phyloP scores from a whole-genome alignment of 92 coral and sea anemone genomes.

The Meandrina meandrites region DNA sequence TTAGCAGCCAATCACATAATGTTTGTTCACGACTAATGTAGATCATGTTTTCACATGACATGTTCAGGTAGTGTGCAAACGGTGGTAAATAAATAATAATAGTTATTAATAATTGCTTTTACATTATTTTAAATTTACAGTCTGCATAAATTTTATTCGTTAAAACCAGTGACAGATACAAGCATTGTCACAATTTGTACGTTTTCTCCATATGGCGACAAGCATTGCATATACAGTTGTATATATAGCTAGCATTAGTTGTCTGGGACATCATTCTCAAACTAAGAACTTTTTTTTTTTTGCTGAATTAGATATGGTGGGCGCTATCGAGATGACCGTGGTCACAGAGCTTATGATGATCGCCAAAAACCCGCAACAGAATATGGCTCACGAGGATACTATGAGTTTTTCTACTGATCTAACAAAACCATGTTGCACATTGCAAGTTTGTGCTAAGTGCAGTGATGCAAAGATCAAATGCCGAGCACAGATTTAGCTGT shows the following conservation, averaged over 20 bases:
- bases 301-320: constrained; percentile 49
- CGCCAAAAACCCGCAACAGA: constrained; percentile 75
- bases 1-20: too few relatives aligned
- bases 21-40: neutral
- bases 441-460: neutral
- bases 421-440: neutral
- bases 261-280: too few relatives aligned
- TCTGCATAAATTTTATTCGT: too few relatives aligned
- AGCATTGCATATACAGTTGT: too few relatives aligned
- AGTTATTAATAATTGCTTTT: too few relatives aligned
- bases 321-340: constrained; percentile 71
- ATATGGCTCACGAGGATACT: constrained; percentile 81
- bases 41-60: neutral
- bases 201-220: too few relatives aligned
- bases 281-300: too few relatives aligned
- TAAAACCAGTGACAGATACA: too few relatives aligned
- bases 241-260: too few relatives aligned
- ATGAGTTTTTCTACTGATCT: constrained; percentile 71
- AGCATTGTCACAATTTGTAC: too few relatives aligned
- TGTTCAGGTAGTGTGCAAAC: neutral
- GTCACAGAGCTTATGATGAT: constrained; percentile 65
- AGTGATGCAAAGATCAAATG: neutral
- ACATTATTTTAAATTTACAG: too few relatives aligned
- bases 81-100: too few relatives aligned
- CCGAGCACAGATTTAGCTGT: neutral